Base-by-base conservation (phyloP, 2,797 vertebrate genomes). In the Glossophaga mutica region DNA sequence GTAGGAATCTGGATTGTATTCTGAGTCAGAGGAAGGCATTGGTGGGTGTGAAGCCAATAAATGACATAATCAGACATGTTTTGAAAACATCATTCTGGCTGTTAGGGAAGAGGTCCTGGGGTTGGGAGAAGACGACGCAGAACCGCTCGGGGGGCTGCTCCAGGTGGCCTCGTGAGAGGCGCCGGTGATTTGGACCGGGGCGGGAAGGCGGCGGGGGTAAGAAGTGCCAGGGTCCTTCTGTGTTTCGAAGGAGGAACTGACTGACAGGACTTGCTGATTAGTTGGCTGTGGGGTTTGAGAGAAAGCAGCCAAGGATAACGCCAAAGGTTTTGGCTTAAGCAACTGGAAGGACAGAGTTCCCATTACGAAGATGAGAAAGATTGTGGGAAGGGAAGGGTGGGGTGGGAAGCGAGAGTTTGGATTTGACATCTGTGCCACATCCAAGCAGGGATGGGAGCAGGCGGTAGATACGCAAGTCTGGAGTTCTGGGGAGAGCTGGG, bases 1-100 rank as follows among this genome's bases (percentile, higher is more conserved):
- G 65, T n/a, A 85, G 83, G 87, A 96, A 59, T 62, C 55, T 89
- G 87, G 62, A 55, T 55, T 96, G 92, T 59, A 77, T 62, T 88
- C 52, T 71, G 78, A 88, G 48, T 37, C 32, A 93, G 24, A 65
- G n/a, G 86, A 84, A 88, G 82, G 62, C 14, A 48, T 22, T 37
- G 74, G 24, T 86, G 32, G 39, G 39, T 48, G 83, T 88, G 73
- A 73, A 78, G 57, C 55, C 74, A 77, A 12, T 70, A 59, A 76
- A 76, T 87, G 89, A 94, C 55, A 71, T 48, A 44, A 59, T 39
- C 55, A 71, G 73, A 82, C 70, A 39, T 4, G 22, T 65, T 83
- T 50, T 73, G 44, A 74, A 92, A 92, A 87, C 46, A 89, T 39
- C 15, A 21, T 50, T 87, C 68, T 65, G 57, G 74, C 48, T 91